Base-by-base conservation (phyloP, 2,113 vertebrate genomes). In the Brachyistius frenatus region DNA sequence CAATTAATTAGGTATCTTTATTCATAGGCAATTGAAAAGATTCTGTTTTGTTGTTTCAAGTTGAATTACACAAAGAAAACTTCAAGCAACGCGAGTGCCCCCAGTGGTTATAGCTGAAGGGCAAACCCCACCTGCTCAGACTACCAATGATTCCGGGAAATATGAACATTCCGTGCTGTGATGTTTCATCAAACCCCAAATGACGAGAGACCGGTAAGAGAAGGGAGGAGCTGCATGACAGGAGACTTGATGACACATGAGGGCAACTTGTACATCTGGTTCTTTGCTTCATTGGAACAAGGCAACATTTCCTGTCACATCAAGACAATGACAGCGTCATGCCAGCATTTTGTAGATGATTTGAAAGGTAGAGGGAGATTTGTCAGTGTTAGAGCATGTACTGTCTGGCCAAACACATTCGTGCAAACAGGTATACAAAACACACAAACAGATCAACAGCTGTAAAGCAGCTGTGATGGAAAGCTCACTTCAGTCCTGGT, bases 401-500 rank as follows among this genome's bases (percentile, higher is more conserved):
- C 30, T 4, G 30, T 73, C 73, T 63, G 76, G 52, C 36, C 50
- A 33, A 64, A 56, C 33, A 39, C 37, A 66, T 23, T 23, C 23
- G 23, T 23, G 23, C 23, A 23, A 23, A 23, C 23, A 23, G 23
- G 23, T 23, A 23, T 23, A 23, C 23, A 23, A 23, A 7, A 54
- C 35, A 58, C 15, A 15, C n/a, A 32, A 47, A 57, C 52, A 52
- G 8, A 84, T 36, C 9, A 37, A 39, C 64, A 80, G 65, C 76
- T 88, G 78, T 67, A 39, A 44, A 31, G 63, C 81, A 79, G 74
- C 61, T 86, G 81, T 50, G 44, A 37, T 60, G 41, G 33, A 71
- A 39, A 56, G 62, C 23, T 55, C 35, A 16, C 7, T 33, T 33
- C 35, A 62, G 30, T 60, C 36, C 39, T 41, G 66, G 13, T 75